Evolutionary conservation across 2,888 invertebrate species (phyloP).

Genomic region (Chrysopilus asiliformis): DNA sequence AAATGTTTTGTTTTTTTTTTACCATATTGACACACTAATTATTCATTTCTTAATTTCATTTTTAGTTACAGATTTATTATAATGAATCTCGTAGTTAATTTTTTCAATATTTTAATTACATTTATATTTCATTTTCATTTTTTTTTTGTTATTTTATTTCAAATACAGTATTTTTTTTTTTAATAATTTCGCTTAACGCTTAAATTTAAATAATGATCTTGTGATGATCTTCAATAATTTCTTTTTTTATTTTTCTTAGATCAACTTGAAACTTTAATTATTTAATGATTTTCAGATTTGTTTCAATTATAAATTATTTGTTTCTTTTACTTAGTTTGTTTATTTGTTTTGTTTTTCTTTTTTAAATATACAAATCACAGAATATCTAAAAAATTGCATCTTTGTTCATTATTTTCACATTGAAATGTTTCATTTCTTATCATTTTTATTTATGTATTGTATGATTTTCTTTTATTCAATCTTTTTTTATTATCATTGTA

Average conservation of each 20-base stretch:
- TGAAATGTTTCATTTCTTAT: conserved; percentile 3
- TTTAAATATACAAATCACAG: conserved; percentile 8
- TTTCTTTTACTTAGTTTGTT: too few species aligned
- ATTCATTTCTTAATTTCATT: conserved; percentile 1
- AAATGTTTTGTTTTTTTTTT: conserved; percentile 1
- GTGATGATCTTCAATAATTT: conserved; percentile 3
- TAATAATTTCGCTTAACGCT: conserved; percentile 5
- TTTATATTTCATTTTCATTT: conserved; percentile 2
- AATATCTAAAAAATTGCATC: conserved; percentile 9
- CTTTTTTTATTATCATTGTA: conserved; percentile 6
- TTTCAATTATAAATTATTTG: too few species aligned
- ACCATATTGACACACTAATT: neutral
- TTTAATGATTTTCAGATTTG: too few species aligned
- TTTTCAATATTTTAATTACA: too few species aligned
- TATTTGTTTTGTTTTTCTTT: conserved; percentile 7
- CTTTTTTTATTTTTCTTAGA: conserved; percentile 3
- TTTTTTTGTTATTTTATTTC: conserved; percentile 1
- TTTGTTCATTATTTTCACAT: conserved; percentile 4
- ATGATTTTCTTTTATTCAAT: conserved; percentile 6
- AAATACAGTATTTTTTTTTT: too few species aligned
- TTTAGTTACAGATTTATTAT: neutral
- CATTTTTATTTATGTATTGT: conserved; percentile 11
- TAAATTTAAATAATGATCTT: conserved; percentile 6
- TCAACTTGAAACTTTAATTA: conserved; percentile 3
- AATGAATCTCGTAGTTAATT: too few species aligned